phyloP scores from a whole-genome alignment of 2,797 vertebrate species.

The Channa striata region DNA sequence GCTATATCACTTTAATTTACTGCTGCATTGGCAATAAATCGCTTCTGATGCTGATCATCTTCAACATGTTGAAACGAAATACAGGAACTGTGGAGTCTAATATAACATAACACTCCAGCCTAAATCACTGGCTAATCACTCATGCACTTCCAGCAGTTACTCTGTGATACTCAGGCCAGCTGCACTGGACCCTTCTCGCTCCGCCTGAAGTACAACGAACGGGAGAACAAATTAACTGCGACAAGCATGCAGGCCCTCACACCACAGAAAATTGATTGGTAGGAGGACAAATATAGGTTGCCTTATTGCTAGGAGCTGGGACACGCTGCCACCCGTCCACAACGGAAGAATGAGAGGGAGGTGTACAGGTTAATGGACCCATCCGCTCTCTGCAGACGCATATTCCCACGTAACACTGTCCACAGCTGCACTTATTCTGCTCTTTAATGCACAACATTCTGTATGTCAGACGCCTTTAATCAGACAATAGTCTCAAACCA shows the following conservation, averaged over 20 bases:
- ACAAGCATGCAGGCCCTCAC: constrained; percentile 37
- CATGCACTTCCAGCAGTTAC: constrained; percentile 2
- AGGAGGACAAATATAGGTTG: constrained; percentile 52
- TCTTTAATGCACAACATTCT: background rate
- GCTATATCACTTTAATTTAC: background rate
- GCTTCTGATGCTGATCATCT: constrained; percentile 5
- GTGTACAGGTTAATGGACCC: constrained; percentile 44
- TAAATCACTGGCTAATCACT: constrained; percentile 7
- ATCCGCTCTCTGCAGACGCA: constrained; percentile 62
- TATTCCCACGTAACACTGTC: constrained; percentile 29
- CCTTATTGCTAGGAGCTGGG: constrained; percentile 43
- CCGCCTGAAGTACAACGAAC: constrained; percentile 26
- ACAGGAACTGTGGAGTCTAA: background rate
- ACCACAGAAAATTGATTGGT: constrained; percentile 46
- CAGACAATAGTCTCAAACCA: constrained; percentile 35
- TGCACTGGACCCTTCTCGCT: constrained; percentile 7
- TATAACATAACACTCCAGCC: background rate
- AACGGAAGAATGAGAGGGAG: constrained; percentile 13
- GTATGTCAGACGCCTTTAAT: constrained; percentile 34
- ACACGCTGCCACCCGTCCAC: constrained; percentile 29
- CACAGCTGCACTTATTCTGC: too few species aligned
- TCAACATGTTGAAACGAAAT: background rate
- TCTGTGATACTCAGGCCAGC: constrained; percentile 8
- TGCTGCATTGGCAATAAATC: background rate
- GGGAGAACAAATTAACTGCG: constrained; percentile 44